phyloP scores from a whole-genome alignment of 2,113 vertebrate species.

The Psammodynastes pulverulentus region DNA sequence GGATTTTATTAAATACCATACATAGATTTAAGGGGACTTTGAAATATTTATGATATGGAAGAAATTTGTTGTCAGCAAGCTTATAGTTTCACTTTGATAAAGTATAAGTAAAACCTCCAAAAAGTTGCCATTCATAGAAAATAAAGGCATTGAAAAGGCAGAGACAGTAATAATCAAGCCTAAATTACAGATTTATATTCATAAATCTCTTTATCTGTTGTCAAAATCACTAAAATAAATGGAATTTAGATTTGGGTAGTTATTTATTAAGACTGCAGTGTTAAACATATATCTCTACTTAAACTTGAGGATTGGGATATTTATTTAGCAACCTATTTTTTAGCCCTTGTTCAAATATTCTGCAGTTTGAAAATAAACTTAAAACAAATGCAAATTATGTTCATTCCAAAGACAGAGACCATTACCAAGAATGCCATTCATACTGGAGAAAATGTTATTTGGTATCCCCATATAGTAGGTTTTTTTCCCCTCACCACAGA shows the following conservation, averaged over 20 bases:
- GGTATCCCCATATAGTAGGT: not conserved
- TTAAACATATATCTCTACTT: not conserved
- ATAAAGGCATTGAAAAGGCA: not conserved
- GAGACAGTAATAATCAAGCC: not conserved
- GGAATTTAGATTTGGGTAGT: not conserved
- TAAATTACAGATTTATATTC: not conserved
- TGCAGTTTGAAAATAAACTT: not conserved
- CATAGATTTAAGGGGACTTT: not conserved
- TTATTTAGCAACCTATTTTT: not conserved
- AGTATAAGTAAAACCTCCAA: conserved; percentile 14
- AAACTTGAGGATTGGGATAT: not conserved
- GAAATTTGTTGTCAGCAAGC: conserved; percentile 14
- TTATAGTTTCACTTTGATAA: too few species aligned
- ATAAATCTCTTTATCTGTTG: not conserved
- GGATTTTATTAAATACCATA: conserved; percentile 26
- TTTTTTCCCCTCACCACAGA: not conserved
- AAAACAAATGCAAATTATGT: not conserved
- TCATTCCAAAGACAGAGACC: not conserved
- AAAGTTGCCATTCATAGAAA: not conserved
- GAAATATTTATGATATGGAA: conserved; percentile 1
- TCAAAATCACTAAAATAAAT: not conserved
- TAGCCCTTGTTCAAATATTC: not conserved
- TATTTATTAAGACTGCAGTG: not conserved
- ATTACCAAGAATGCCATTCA: not conserved
- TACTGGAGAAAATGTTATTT: not conserved